These are phyloP conservation scores for Alloplasta piceator DNA, from an alignment of 2,888 invertebrate genomes.

Conservation along the genomic window DNA sequence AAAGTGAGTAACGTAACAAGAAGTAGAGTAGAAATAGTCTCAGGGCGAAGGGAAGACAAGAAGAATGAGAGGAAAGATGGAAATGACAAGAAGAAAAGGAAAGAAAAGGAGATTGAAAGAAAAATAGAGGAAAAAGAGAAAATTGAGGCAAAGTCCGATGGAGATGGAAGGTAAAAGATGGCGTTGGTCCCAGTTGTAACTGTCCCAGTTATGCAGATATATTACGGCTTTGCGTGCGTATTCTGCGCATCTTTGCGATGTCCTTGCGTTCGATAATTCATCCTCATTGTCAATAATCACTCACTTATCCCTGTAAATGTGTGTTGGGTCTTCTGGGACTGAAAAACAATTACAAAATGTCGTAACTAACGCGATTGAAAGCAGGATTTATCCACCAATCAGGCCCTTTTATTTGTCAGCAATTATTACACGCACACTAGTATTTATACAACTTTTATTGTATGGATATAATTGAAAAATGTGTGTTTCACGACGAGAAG, in stretches of 20 bases:
- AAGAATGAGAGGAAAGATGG: background rate
- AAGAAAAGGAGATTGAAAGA: slow-evolving; percentile 24
- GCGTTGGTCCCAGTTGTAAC: slow-evolving; percentile 59
- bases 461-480: no score
- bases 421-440: no score
- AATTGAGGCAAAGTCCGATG: slow-evolving; percentile 38
- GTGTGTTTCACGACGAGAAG: slow-evolving; percentile 1
- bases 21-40: no score
- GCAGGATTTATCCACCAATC: no score
- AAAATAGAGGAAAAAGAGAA: slow-evolving; percentile 26
- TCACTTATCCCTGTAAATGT: no score
- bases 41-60: background rate
- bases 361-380: no score
- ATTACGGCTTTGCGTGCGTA: slow-evolving; percentile 60
- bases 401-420: no score
- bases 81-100: slow-evolving; percentile 2
- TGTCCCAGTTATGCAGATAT: slow-evolving; percentile 63
- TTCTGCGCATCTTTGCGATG: slow-evolving; percentile 61
- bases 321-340: no score
- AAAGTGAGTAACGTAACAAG: no score
- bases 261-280: slow-evolving; percentile 59
- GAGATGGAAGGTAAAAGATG: slow-evolving; percentile 1
- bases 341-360: no score
- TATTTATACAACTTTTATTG: no score
- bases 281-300: slow-evolving; percentile 31